phyloP scores from a whole-genome alignment of 2,797 vertebrate genomes.

The Myripristis jacobus region DNA sequence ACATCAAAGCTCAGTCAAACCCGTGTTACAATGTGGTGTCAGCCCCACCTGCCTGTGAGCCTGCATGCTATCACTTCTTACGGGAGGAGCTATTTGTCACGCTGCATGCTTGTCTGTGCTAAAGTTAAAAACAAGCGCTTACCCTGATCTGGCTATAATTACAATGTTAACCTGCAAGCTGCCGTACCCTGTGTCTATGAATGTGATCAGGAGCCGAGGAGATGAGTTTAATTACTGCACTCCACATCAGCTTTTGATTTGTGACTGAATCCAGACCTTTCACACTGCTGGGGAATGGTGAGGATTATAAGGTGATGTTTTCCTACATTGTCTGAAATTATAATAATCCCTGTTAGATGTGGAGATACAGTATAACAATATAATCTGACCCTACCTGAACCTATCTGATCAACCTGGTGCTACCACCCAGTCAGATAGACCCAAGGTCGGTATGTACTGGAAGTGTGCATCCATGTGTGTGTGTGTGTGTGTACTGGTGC shows the following conservation, averaged over 20 bases:
- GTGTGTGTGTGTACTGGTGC: neutral
- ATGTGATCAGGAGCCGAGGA: conserved; percentile 18
- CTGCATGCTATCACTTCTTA: conserved; percentile 17
- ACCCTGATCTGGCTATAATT: conserved; percentile 5
- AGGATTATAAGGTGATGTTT: conserved; percentile 28
- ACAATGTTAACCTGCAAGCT: conserved; percentile 3
- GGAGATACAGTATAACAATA: neutral
- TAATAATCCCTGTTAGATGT: conserved; percentile 10
- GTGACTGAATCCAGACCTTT: conserved; percentile 68
- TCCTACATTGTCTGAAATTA: conserved; percentile 14
- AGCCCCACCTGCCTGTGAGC: conserved; percentile 50
- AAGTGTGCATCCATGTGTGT: neutral
- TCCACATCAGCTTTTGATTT: conserved; percentile 36
- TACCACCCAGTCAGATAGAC: neutral
- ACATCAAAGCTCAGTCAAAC: conserved; percentile 50
- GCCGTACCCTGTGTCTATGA: conserved; percentile 1
- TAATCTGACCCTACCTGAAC: conserved; percentile 4
- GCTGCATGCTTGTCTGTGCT: neutral
- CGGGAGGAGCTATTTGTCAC: neutral
- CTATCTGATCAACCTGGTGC: neutral
- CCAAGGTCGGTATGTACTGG: neutral
- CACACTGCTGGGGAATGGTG: conserved; percentile 5
- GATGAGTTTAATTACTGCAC: conserved; percentile 36
- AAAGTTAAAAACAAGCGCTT: conserved; percentile 16
- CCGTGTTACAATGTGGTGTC: conserved; percentile 30